Evolutionary conservation across 2,888 invertebrate species (phyloP).

Genomic region (Blera fallax): DNA sequence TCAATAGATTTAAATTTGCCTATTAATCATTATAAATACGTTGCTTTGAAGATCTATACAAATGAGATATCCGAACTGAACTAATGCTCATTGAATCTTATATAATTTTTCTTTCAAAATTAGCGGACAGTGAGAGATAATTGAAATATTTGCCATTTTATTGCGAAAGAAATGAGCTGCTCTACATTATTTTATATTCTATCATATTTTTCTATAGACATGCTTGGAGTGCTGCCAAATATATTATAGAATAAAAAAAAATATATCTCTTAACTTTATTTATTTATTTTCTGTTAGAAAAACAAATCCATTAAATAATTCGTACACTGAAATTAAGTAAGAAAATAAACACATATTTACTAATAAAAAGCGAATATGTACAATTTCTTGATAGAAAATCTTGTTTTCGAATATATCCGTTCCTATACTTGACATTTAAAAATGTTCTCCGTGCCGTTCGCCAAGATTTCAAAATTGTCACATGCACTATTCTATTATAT

Average conservation of each 20-base stretch:
- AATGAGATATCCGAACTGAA: background rate
- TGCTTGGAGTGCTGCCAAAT: constrained; percentile 21
- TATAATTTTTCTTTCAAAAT: constrained; percentile 36
- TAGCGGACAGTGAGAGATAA: constrained; percentile 42
- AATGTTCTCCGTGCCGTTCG: background rate
- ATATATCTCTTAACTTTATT: background rate
- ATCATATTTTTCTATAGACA: constrained; percentile 4
- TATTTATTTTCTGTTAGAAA: background rate
- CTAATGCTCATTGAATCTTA: background rate
- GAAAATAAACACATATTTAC: background rate
- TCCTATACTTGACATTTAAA: background rate
- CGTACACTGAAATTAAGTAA: background rate
- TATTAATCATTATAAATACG: constrained; percentile 45
- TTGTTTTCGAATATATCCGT: background rate
- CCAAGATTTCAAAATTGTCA: too few relatives aligned
- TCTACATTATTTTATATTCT: constrained; percentile 27
- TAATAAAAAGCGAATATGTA: background rate
- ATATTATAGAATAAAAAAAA: background rate
- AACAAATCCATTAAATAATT: background rate
- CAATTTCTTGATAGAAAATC: background rate
- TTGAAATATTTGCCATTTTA: constrained; percentile 35
- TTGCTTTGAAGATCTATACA: constrained; percentile 30
- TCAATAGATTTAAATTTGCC: constrained; percentile 37
- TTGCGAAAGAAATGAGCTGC: constrained; percentile 18
- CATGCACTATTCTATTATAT: background rate